Base-by-base conservation (phyloP, 2,888 invertebrate species). In the Chironomus tentans region DNA sequence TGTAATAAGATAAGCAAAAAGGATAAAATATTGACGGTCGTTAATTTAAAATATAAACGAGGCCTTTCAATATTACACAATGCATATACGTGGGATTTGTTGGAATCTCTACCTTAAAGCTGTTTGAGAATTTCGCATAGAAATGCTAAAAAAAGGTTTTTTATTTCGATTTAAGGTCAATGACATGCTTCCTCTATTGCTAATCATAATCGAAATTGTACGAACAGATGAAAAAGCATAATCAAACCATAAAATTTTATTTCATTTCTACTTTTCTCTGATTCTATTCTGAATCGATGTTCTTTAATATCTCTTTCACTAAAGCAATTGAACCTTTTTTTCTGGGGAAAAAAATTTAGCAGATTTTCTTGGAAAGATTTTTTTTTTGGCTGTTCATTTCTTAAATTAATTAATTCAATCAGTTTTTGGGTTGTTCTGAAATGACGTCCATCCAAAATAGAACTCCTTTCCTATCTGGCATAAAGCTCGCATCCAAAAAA, bases 211-310 rank as follows among this genome's bases (percentile, higher is more conserved):
- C 72, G 50, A 62, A 72, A 71, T 38, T 24, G 13, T n/a, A 61
- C 6, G 18, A 56, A 28, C 13, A 68, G n/a, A 71, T 62, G 62
- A 28, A 72, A 18, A 61, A 72, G 72, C 72, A 72, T 62, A 72
- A 72, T 72, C 72, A 62, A 72, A 72, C 72, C 61, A 61, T 72
- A 72, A 71, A 70, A 47, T 72, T 62, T 72, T 62, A 28, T 61
- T 72, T 38, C 71, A 61, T 24, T 47, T 70, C 48, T 22, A 18
- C n/a, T 71, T 18, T 56, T 70, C 48, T 28, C 21, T 28, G n/a
- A n/a, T 18, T 56, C 18, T 50, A 50, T 50, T 70, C 22, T 50
- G 56, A 70, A 50, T 50, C 56, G 70, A 48, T 47, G 21, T 47
- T 70, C 15, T 15, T 47, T 56, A 15, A 15, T 56, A 56, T 18